Evolutionary conservation across 2,888 invertebrate species (phyloP).

Genomic region (Eupithecia subumbrata): DNA sequence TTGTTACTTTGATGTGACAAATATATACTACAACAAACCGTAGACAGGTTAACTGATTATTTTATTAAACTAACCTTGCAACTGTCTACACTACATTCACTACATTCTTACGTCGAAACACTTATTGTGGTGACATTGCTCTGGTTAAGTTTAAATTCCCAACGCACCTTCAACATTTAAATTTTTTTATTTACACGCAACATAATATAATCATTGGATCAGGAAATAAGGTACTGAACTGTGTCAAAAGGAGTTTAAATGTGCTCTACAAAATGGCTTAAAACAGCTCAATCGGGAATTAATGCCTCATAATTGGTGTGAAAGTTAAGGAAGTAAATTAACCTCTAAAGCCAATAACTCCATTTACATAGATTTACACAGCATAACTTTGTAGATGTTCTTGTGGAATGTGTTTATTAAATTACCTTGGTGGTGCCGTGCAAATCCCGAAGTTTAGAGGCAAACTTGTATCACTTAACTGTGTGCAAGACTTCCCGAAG

Average conservation of each 20-base stretch:
- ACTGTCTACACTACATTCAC: neutral
- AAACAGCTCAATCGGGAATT: neutral
- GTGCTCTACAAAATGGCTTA: neutral
- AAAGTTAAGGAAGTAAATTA: conserved; percentile 17
- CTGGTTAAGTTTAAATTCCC: neutral
- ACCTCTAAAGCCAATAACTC: conserved; percentile 23
- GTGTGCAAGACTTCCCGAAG: conserved; percentile 22
- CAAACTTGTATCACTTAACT: conserved; percentile 31
- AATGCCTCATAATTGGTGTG: neutral
- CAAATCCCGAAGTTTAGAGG: conserved; percentile 28
- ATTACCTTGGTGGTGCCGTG: conserved; percentile 23
- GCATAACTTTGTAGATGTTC: conserved; percentile 20
- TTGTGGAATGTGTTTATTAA: conserved; percentile 27
- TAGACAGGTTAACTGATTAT: conserved; percentile 7
- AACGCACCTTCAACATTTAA: neutral
- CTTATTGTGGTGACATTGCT: neutral
- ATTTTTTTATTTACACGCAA: neutral
- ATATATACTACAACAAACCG: conserved; percentile 22
- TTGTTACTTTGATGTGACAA: conserved; percentile 39
- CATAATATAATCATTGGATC: neutral
- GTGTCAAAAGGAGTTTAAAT: neutral
- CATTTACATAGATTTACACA: conserved; percentile 14
- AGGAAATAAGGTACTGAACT: neutral
- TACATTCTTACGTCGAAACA: neutral
- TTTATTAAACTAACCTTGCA: conserved; percentile 17